Conservation (phyloP, 2,113 vertebrate species). For the Leiothrix lutea region DNA sequence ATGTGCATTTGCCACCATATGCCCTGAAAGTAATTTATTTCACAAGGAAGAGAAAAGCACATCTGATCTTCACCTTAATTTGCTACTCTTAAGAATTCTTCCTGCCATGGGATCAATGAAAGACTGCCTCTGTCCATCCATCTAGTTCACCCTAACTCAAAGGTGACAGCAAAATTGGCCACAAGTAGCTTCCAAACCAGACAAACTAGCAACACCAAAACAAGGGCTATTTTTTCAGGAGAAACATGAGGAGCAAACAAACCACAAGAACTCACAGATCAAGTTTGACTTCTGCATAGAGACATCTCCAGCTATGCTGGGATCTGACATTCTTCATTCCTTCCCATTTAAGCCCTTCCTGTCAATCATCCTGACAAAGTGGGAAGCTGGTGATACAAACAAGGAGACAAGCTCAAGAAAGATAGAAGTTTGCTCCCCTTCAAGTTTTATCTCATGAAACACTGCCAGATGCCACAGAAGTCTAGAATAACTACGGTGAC, state of each 20-base stretch:
- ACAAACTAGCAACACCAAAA: neutral
- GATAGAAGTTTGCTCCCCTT: neutral
- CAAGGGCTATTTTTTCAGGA: neutral
- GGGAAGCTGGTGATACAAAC: conserved; percentile 20
- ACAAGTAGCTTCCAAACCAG: neutral
- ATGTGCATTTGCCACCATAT: neutral
- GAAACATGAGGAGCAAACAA: neutral
- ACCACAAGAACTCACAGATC: neutral
- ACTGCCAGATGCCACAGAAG: neutral
- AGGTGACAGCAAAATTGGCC: neutral
- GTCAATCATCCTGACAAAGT: conserved; percentile 39
- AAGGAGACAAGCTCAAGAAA: neutral
- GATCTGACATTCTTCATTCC: neutral
- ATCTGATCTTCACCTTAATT: neutral
- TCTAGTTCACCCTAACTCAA: neutral
- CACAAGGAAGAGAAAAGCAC: neutral
- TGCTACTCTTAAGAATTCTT: neutral
- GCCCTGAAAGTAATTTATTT: neutral
- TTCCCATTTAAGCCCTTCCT: neutral
- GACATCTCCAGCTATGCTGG: neutral
- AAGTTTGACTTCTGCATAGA: neutral
- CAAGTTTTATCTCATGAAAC: neutral
- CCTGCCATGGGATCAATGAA: rapidly evolving
- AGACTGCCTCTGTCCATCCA: neutral
- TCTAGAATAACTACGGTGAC: neutral